Evolutionary conservation across 2,888 invertebrate genomes (phyloP).

Genomic region (Campoplex capitator): DNA sequence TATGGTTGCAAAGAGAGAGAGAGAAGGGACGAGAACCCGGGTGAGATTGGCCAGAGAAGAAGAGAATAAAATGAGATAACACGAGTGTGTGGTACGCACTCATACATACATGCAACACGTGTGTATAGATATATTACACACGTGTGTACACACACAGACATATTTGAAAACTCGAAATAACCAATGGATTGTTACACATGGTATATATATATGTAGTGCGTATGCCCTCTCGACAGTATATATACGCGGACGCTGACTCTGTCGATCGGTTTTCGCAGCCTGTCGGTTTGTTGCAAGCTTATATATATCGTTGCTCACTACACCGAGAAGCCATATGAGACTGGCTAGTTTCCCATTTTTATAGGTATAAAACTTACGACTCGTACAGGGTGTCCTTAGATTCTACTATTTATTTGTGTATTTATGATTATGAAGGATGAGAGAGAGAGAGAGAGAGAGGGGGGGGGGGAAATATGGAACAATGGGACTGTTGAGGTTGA

Average conservation of each 20-base stretch:
- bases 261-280: slow-evolving; percentile 64
- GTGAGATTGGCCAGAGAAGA: slow-evolving; percentile 10
- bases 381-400: background rate
- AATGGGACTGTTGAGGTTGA: too few relatives aligned
- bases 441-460: too few relatives aligned
- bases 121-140: background rate
- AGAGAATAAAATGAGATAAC: slow-evolving; percentile 49
- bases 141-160: background rate
- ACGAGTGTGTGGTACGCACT: background rate
- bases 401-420: background rate
- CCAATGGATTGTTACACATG: slow-evolving; percentile 33
- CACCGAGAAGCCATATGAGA: slow-evolving; percentile 36
- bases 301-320: slow-evolving; percentile 59
- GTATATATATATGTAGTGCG: slow-evolving; percentile 13
- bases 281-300: slow-evolving; percentile 65
- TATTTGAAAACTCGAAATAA: slow-evolving; percentile 33
- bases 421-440: too few relatives aligned
- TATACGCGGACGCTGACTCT: slow-evolving; percentile 16
- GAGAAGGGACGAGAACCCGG: background rate
- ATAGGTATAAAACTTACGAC: background rate
- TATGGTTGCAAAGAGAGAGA: slow-evolving; percentile 33
- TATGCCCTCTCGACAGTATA: slow-evolving; percentile 14
- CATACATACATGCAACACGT: background rate
- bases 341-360: slow-evolving; percentile 54
- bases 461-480: too few relatives aligned